phyloP scores from a whole-genome alignment of 2,888 invertebrate genomes.

The Andrena marginata region DNA sequence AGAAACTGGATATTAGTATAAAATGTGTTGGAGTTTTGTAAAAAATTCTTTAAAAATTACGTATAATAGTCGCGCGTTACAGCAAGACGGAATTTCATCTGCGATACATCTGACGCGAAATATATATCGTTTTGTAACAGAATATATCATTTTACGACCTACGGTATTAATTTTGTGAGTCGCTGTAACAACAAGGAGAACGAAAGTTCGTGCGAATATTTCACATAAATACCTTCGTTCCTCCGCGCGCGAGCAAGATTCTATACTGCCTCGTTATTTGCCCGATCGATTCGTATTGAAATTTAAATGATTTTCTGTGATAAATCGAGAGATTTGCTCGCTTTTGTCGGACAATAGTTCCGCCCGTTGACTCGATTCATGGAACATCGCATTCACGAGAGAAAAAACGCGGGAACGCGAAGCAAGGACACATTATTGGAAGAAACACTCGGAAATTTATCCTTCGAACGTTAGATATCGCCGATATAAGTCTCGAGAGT shows the following conservation, averaged over 20 bases:
- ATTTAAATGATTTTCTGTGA: slow-evolving; percentile 42
- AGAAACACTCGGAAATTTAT: background rate
- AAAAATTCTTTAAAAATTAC: no score
- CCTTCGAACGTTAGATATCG: background rate
- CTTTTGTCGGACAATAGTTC: background rate
- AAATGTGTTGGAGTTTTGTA: no score
- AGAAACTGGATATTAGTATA: background rate
- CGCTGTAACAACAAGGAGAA: background rate
- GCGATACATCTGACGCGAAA: background rate
- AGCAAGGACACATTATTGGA: slow-evolving; percentile 56
- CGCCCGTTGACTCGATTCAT: slow-evolving; percentile 19
- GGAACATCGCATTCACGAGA: background rate
- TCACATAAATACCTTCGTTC: background rate
- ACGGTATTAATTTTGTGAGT: background rate
- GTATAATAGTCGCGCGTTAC: no score
- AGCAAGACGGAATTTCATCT: no score
- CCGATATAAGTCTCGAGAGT: no score
- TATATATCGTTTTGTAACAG: background rate
- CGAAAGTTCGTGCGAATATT: slow-evolving; percentile 1
- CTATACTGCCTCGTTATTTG: background rate
- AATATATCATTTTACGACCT: background rate
- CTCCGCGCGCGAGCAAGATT: background rate
- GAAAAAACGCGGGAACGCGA: slow-evolving; percentile 76
- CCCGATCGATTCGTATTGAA: background rate
- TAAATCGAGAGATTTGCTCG: slow-evolving; percentile 31